Evolutionary conservation across 2,888 invertebrate species (phyloP), one percentile per base, ranked within the genome.

Genomic region (Lepetodrilus schrolli): DNA sequence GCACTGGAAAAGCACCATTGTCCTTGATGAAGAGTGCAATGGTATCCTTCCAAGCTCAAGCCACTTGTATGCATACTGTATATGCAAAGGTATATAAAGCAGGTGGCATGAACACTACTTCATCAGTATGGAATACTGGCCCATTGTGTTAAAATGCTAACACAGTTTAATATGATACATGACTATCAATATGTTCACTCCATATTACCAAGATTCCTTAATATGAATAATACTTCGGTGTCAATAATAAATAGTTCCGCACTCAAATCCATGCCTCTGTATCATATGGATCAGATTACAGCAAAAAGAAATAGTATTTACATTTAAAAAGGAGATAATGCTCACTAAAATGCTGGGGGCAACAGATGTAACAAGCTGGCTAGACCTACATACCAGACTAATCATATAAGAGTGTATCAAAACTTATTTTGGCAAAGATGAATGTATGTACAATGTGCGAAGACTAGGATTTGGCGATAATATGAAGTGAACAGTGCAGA

Each of bases 351-450:
- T 30, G 58, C 58, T 58, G 17, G 26, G 17, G 30, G 58, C 58
- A 58, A 58, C 58, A 34, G 58, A 58, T 30, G 26, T n/a, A 21
- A n/a, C 30, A 58, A 30, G 26, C 30, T 30, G 30, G 58, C 58
- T 58, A 30, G 10, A 17, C 34, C 58, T 58, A 58, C 30, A 34
- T 34, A 58, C 58, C 58, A 58, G 58, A 34, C 58, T 58, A 26
- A 5, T 17, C 26, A 34, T 58, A 30, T 58, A 58, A 58, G 58
- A 51, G 58, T 58, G 58, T 58, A 58, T 58, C 58, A 58, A 58
- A 58, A 34, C 34, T 58, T n/a, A n/a, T n/a, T 51, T 58, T 58
- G 58, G 58, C 58, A 58, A 58, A 58, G 58, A 58, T 58, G 58
- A 58, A 30, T n/a, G n/a, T 58, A 58, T 58, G 21, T 58, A 58